Percentiles rank a stretch among this genome's conserved stretches.
Evolutionary conservation across 2,888 invertebrate genomes (phyloP).

Genomic region (Hydriomena furcata): DNA sequence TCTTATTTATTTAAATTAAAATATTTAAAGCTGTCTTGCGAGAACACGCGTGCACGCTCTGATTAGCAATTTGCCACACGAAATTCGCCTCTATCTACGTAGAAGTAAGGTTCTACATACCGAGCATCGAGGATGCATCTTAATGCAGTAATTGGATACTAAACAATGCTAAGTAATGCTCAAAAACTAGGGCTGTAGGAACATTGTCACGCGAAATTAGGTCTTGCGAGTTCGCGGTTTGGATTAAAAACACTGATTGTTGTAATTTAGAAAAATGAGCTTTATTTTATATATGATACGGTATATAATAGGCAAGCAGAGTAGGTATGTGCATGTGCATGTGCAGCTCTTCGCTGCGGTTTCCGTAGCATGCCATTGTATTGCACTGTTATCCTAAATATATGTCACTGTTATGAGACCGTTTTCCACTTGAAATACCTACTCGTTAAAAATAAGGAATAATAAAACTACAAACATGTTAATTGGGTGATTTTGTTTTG

Average conservation of each 20-base stretch:
- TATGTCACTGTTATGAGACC: conserved; percentile 63
- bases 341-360: conserved; percentile 51
- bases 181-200: conserved; percentile 54
- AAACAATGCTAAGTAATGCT: conserved; percentile 51
- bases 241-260: conserved; percentile 30
- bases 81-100: conserved; percentile 31
- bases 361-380: conserved; percentile 64
- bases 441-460: conserved; percentile 23
- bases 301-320: conserved; percentile 15
- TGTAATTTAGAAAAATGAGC: conserved; percentile 33
- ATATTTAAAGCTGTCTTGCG: conserved; percentile 51
- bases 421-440: conserved; percentile 14
- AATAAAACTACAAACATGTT: not conserved
- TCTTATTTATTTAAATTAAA: conserved; percentile 36
- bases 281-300: conserved; percentile 35
- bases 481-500: conserved; percentile 1
- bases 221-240: conserved; percentile 47
- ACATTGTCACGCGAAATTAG: conserved; percentile 48
- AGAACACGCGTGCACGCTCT: conserved; percentile 52
- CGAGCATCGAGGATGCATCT: conserved; percentile 32
- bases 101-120: conserved; percentile 31
- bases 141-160: conserved; percentile 47
- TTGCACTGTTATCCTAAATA: conserved; percentile 60
- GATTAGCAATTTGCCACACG: conserved; percentile 37
- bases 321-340: too few relatives aligned